Percentiles rank a stretch among this genome's conserved stretches.
Conservation (phyloP, 2,113 vertebrate species). For the Pterophyllum scalare region DNA sequence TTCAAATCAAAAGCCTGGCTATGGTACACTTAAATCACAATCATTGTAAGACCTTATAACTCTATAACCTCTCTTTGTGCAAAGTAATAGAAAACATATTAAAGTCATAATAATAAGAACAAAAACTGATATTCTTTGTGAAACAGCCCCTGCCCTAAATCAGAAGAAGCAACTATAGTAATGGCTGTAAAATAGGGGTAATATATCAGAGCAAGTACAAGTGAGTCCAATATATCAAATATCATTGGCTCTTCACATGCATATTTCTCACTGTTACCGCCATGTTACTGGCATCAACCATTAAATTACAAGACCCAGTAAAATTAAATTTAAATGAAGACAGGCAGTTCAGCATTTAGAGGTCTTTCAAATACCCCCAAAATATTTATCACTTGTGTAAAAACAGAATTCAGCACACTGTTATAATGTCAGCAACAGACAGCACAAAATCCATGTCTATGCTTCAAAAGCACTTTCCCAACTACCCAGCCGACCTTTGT, state of each 20-base stretch:
- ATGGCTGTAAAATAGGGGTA: background rate
- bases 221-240: background rate
- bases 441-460: background rate
- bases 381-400: background rate
- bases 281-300: background rate
- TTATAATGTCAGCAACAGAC: background rate
- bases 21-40: constrained; percentile 52
- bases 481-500: background rate
- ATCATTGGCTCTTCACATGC: background rate
- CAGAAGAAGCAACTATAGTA: background rate
- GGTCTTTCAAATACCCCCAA: background rate
- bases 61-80: constrained; percentile 1
- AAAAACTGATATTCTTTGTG: background rate
- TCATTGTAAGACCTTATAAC: constrained; percentile 9
- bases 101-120: background rate
- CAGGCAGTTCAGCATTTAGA: background rate
- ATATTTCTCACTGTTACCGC: background rate
- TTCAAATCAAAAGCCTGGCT: constrained; percentile 43
- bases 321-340: background rate
- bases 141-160: background rate
- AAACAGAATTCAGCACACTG: background rate
- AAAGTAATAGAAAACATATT: constrained; percentile 4
- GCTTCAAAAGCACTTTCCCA: background rate
- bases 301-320: background rate
- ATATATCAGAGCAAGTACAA: background rate